Conservation (phyloP, 2,888 invertebrate genomes). For the Nineta flava region DNA sequence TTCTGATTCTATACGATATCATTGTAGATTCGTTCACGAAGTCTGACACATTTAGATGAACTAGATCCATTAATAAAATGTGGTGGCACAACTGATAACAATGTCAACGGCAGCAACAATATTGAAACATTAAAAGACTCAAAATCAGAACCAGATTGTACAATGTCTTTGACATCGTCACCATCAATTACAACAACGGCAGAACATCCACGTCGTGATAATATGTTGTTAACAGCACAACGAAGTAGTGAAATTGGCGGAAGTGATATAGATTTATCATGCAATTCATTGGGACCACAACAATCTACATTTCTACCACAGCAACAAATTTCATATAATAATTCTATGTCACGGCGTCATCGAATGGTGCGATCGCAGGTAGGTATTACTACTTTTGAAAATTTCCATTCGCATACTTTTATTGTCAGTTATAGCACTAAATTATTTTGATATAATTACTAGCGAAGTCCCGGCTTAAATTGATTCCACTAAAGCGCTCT, state of each 20-base stretch:
- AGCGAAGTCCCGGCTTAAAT: too few species aligned
- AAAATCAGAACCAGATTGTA: constrained; percentile 28
- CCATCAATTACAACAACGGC: background rate
- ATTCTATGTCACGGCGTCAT: too few species aligned
- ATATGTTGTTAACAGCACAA: background rate
- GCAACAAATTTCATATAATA: too few species aligned
- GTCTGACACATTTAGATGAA: constrained; percentile 54
- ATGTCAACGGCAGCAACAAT: constrained; percentile 13
- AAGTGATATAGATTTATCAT: too few species aligned
- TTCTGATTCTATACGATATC: background rate
- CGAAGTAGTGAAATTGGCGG: background rate
- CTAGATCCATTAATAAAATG: constrained; percentile 32
- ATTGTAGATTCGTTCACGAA: constrained; percentile 53
- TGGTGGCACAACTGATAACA: constrained; percentile 6
- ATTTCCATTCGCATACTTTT: too few species aligned
- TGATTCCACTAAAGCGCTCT: too few species aligned
- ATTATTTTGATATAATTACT: too few species aligned
- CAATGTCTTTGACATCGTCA: constrained; percentile 12
- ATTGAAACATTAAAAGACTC: constrained; percentile 24
- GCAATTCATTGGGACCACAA: too few species aligned
- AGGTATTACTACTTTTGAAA: too few species aligned
- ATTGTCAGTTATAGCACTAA: too few species aligned
- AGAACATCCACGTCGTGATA: background rate
- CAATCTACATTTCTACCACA: too few species aligned
- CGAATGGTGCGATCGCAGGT: too few species aligned